Evolutionary conservation across 2,797 vertebrate species (phyloP).

Genomic region (Acestrorhynchus altus): DNA sequence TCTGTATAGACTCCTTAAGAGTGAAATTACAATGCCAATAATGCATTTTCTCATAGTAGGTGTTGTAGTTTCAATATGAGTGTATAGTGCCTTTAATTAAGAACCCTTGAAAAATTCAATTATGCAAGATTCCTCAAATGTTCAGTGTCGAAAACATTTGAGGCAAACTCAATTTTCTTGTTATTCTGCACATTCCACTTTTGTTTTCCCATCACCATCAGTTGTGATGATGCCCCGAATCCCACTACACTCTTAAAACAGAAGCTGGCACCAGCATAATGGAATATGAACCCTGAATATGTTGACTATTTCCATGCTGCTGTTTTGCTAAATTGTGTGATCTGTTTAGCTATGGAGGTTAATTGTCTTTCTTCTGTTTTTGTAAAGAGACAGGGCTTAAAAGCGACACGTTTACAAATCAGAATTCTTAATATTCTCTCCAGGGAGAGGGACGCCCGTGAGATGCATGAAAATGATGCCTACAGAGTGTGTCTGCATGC

Average conservation of each 20-base stretch:
- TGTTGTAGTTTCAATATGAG: neutral
- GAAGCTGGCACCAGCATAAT: constrained; percentile 60
- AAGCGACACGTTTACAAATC: constrained; percentile 76
- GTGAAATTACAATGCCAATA: too few relatives aligned
- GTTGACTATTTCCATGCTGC: constrained; percentile 67
- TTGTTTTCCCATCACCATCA: neutral
- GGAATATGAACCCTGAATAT: constrained; percentile 69
- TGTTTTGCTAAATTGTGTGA: constrained; percentile 65
- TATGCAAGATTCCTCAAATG: constrained; percentile 16
- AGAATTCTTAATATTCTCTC: constrained; percentile 78
- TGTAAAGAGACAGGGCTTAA: constrained; percentile 72
- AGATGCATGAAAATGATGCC: constrained; percentile 69
- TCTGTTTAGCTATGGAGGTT: constrained; percentile 74
- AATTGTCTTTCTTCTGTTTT: constrained; percentile 72
- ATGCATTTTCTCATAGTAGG: too few relatives aligned
- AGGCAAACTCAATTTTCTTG: constrained; percentile 9
- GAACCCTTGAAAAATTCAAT: neutral
- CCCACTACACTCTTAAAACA: constrained; percentile 58
- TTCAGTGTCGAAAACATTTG: constrained; percentile 1
- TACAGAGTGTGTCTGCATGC: constrained; percentile 72
- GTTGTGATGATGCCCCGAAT: constrained; percentile 14
- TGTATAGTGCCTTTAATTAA: neutral
- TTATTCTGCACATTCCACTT: constrained; percentile 1
- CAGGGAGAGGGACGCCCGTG: constrained; percentile 50
- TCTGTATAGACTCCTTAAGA: too few relatives aligned